Evolutionary conservation across 2,888 invertebrate genomes (phyloP).

Genomic region (Gnatocerus cornutus): DNA sequence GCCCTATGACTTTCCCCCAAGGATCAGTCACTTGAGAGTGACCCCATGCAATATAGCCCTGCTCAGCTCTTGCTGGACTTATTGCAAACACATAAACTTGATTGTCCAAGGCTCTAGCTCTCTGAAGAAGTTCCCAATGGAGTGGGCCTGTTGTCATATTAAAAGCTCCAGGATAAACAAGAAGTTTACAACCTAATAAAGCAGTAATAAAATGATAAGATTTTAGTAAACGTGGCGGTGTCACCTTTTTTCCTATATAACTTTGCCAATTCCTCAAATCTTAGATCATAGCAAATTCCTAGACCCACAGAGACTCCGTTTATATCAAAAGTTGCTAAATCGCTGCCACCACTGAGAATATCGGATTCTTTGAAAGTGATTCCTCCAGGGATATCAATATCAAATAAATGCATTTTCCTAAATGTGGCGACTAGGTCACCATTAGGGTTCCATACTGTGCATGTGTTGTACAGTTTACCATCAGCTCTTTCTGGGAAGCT

Average conservation of each 20-base stretch:
- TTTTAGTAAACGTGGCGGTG: not conserved
- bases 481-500: constrained; percentile 87
- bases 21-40: constrained; percentile 90
- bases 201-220: not conserved
- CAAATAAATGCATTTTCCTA: constrained; percentile 95
- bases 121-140: constrained; percentile 92
- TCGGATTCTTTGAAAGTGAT: constrained; percentile 96
- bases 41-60: constrained; percentile 91
- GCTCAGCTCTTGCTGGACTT: constrained; percentile 86
- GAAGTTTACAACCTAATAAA: constrained; percentile 84
- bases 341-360: constrained; percentile 83
- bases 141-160: constrained; percentile 96
- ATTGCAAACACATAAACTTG: constrained; percentile 91
- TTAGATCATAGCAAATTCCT: constrained; percentile 95
- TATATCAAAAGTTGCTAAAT: constrained; percentile 82
- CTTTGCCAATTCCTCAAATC: constrained; percentile 92
- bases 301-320: constrained; percentile 86
- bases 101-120: constrained; percentile 89
- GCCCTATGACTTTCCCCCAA: constrained; percentile 83
- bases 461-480: constrained; percentile 85
- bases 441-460: constrained; percentile 86
- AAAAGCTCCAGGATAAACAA: constrained; percentile 96
- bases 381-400: constrained; percentile 94
- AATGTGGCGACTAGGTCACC: constrained; percentile 87
- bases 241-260: constrained; percentile 74